Evolutionary conservation across 2,888 invertebrate species (phyloP).

Genomic region (Pemphredon lugubris): DNA sequence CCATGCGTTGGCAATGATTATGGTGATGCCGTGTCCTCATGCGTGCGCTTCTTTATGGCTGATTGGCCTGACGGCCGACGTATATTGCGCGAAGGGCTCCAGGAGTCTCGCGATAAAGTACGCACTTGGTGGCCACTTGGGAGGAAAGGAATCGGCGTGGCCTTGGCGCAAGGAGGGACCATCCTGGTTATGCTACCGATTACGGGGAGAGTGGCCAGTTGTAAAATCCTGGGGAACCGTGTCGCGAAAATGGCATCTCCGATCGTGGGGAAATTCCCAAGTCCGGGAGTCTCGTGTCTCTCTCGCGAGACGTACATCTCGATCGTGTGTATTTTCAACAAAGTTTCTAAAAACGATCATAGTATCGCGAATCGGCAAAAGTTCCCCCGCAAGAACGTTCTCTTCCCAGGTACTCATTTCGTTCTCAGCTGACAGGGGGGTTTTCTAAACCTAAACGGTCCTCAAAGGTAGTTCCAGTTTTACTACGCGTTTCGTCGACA

Average conservation of each 20-base stretch:
- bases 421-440: neutral
- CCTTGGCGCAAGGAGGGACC: neutral
- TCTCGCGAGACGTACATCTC: too few relatives aligned
- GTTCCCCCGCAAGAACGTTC: too few relatives aligned
- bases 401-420: too few relatives aligned
- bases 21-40: slow-evolving; percentile 58
- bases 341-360: too few relatives aligned
- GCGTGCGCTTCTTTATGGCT: slow-evolving; percentile 57
- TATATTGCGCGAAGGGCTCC: slow-evolving; percentile 50
- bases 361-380: too few relatives aligned
- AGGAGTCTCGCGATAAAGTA: slow-evolving; percentile 40
- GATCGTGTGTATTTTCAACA: too few relatives aligned
- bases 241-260: too few relatives aligned
- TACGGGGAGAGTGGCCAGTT: too few relatives aligned
- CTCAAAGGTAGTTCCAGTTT: neutral
- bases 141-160: neutral
- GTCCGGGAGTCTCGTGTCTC: too few relatives aligned
- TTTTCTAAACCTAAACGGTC: neutral
- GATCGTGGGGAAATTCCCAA: too few relatives aligned
- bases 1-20: slow-evolving; percentile 63
- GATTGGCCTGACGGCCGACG: slow-evolving; percentile 53
- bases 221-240: too few relatives aligned
- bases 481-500: neutral
- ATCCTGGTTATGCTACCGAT: neutral
- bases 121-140: slow-evolving; percentile 26